Percentiles rank a stretch among this genome's conserved stretches.
Evolutionary conservation across 37 sponge, comb jelly and placozoan genomes (phyloP).

Genomic region (Petrosia ficiformis): DNA sequence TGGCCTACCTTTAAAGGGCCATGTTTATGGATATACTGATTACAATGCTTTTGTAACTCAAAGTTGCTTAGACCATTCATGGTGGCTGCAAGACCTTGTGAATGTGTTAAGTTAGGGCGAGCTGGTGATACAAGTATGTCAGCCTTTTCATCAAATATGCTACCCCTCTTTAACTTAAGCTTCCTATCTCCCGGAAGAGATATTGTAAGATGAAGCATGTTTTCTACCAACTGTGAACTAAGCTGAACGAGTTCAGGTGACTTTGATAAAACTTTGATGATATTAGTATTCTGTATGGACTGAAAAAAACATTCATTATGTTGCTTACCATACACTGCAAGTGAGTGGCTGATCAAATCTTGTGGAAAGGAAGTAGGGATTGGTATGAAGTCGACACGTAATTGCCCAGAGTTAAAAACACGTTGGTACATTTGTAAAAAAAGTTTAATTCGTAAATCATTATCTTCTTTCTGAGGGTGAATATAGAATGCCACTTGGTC

Average conservation of each 20-base stretch:
- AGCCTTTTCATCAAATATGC: slow-evolving; percentile 49
- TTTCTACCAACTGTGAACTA: neutral
- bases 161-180: slow-evolving; percentile 51
- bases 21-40: slow-evolving; percentile 6
- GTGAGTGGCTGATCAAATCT: no score
- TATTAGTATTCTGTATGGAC: neutral
- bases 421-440: slow-evolving; percentile 3
- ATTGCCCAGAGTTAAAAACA: slow-evolving; percentile 6
- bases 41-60: slow-evolving; percentile 31
- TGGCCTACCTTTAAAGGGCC: slow-evolving; percentile 36
- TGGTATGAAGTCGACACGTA: neutral
- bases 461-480: neutral
- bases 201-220: neutral
- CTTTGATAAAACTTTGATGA: neutral
- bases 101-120: slow-evolving; percentile 37
- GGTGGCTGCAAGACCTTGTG: slow-evolving; percentile 67
- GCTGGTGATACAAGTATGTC: slow-evolving; percentile 73
- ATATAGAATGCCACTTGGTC: neutral
- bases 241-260: neutral
- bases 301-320: neutral
- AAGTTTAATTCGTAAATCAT: neutral
- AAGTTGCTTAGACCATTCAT: slow-evolving; percentile 40
- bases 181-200: neutral
- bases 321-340: neutral
- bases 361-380: neutral